A percentile compares a stretch with the other conserved stretches of the same genome.
Conservation (phyloP, 2,113 vertebrate genomes). For the Oreochromis spilurus region DNA sequence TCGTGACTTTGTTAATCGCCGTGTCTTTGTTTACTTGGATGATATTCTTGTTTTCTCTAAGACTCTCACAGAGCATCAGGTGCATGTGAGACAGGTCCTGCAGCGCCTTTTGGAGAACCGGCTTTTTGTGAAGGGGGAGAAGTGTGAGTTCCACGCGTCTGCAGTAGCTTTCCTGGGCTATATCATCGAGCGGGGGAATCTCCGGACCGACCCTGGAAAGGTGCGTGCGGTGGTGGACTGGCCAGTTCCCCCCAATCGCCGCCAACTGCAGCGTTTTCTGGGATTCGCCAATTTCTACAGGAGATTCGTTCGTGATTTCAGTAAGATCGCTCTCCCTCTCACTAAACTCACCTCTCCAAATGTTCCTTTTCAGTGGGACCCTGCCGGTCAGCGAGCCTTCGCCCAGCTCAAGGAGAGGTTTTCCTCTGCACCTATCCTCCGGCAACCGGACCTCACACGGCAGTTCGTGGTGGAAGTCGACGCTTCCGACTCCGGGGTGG, state of each 20-base stretch:
- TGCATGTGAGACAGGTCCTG: background rate
- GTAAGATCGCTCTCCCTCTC: fast-evolving
- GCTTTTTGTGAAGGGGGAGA: background rate
- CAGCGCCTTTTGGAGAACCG: fast-evolving
- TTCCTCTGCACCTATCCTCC: background rate
- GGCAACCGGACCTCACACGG: fast-evolving
- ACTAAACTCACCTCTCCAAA: fast-evolving
- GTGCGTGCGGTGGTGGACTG: fast-evolving
- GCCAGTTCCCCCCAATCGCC: background rate
- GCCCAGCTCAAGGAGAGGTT: background rate
- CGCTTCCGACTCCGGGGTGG: background rate
- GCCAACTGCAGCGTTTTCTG: fast-evolving
- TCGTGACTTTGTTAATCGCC: fast-evolving
- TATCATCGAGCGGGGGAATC: background rate
- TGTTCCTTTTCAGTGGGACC: background rate
- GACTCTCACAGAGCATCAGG: background rate
- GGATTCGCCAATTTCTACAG: background rate
- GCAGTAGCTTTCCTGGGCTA: background rate
- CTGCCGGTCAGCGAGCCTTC: fast-evolving
- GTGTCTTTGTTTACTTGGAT: background rate
- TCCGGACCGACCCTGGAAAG: fast-evolving
- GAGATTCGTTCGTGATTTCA: fast-evolving
- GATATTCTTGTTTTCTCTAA: background rate
- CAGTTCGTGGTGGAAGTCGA: fast-evolving
- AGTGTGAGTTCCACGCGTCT: fast-evolving